Evolutionary conservation across 37 sponge, comb jelly and placozoan genomes (phyloP), one percentile per base, ranked within the genome.

Genomic region (Sycon ciliatum): DNA sequence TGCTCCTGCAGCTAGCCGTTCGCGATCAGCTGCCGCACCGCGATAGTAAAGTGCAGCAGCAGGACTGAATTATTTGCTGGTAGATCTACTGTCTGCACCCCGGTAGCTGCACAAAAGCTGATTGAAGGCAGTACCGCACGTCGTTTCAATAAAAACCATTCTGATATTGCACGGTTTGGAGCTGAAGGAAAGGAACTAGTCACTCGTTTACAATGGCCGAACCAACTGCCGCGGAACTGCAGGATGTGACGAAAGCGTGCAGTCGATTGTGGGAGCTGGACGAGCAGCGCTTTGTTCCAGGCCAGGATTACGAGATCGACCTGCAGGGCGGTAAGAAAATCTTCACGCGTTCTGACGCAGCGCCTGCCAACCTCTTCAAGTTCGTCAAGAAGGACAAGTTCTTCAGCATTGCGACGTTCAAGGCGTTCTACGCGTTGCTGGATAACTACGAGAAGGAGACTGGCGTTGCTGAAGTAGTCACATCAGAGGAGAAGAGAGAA

Each of bases 401-500:
- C 1, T 73, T 92, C 34, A 36, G 66, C 7, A 36, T 78, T 34
- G 83, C 85, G 29, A 92, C 88, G 5, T 92, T 69, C 74, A 79
- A 73, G 39, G 70, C 71, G 37, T 92, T 92, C 73, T 82, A 84
- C 46, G 79, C 73, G 32, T 85, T 92, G 7, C 72, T 92, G 66
- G 93, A 92, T 71, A 92, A 92, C 80, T 92, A 92, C 73, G 88
- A 92, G 65, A 65, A 81, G 34, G 33, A 2, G 1, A 38, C 60
- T 22, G 73, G 72, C 3, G 79, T 71, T 37, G 57, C 37, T 26
- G 93, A 92, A 66, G 79, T 55, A 1, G 89, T 87, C 23, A 92
- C 93, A 27, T 58, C 76, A 20, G 80, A 84, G 36, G 93, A 92
- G 63, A 35, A 83, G 0, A 72, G 68, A 28, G 93, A 92, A 39